Evolutionary conservation across 2,797 vertebrate species (phyloP).

Genomic region (Florisuga fusca): DNA sequence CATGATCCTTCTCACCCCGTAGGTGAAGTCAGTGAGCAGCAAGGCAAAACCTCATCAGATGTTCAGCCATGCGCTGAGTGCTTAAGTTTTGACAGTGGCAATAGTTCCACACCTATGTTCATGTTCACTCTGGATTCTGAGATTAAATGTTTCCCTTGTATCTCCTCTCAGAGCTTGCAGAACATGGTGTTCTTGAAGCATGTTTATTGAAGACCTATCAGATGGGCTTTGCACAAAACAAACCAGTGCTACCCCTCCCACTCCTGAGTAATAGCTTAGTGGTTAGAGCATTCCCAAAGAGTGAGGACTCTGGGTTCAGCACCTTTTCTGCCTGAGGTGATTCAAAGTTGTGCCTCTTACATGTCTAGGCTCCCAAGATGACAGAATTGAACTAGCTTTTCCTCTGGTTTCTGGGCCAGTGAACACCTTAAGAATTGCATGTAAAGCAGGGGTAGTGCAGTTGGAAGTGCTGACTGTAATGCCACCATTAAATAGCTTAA

Average conservation of each 20-base stretch:
- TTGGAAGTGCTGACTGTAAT: slow-evolving; percentile 17
- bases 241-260: slow-evolving; percentile 48
- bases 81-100: not conserved
- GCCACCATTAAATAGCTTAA: not conserved
- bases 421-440: not conserved
- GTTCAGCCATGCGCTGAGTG: not conserved
- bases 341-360: not conserved
- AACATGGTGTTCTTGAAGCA: slow-evolving; percentile 34
- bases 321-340: slow-evolving; percentile 29
- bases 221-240: slow-evolving; percentile 66
- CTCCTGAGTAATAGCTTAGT: slow-evolving; percentile 27
- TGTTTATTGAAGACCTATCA: slow-evolving; percentile 69
- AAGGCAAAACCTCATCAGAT: not conserved
- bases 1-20: not conserved
- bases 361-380: not conserved
- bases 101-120: not conserved
- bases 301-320: slow-evolving; percentile 8
- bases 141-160: slow-evolving; percentile 5
- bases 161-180: not conserved
- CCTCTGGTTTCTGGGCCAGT: not conserved
- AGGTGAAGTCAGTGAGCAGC: not conserved
- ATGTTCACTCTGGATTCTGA: not conserved
- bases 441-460: not conserved
- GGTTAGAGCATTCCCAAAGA: slow-evolving; percentile 45
- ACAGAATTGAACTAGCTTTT: not conserved